Evolutionary conservation across 2,888 invertebrate genomes (phyloP).

Genomic region (Tipula confusa): DNA sequence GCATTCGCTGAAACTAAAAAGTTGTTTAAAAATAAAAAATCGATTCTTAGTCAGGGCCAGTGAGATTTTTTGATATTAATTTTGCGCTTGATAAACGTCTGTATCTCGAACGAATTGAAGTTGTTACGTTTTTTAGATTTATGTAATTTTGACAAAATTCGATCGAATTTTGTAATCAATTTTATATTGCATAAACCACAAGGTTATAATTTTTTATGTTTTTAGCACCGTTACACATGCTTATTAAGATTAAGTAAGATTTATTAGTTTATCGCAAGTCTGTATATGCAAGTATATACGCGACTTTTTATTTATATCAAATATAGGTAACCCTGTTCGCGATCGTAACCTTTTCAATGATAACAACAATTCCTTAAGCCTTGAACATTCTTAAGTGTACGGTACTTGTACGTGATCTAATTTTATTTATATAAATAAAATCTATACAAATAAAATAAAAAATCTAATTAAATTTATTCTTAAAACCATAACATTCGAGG

Average conservation of each 20-base stretch:
- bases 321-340: not conserved
- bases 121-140: not conserved
- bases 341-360: not conserved
- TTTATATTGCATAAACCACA: not conserved
- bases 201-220: not conserved
- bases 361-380: not conserved
- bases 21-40: slow-evolving; percentile 8
- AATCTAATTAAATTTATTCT: not conserved
- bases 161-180: not conserved
- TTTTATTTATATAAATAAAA: not conserved
- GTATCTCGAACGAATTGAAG: not conserved
- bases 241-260: not conserved
- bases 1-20: not conserved
- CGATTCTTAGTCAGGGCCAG: slow-evolving; percentile 1
- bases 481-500: not conserved
- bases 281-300: not conserved
- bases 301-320: no score
- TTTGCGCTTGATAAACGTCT: not conserved
- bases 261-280: not conserved
- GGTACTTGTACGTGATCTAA: not conserved
- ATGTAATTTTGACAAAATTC: not conserved
- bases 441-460: not conserved
- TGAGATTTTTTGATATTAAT: not conserved
- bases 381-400: not conserved
- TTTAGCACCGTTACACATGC: not conserved